Percentiles rank a stretch among this genome's conserved stretches.
These are phyloP conservation scores for Sebastolobus alascanus DNA, from an alignment of 2,797 vertebrate species.

Conservation along the genomic window DNA sequence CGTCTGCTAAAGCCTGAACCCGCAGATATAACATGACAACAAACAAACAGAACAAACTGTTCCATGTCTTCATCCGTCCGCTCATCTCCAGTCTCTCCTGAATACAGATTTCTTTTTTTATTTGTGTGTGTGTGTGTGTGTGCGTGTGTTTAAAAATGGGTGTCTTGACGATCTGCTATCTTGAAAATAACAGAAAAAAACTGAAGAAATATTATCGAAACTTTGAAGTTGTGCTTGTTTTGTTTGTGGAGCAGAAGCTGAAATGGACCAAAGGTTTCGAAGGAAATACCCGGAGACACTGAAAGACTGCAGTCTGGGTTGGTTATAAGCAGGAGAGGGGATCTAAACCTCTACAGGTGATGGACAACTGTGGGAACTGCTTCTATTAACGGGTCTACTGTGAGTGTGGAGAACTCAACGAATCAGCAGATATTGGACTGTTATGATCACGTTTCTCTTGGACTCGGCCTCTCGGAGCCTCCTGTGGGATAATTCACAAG, in stretches of 20 bases:
- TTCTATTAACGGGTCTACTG: slow-evolving; percentile 7
- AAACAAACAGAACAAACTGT: slow-evolving; percentile 24
- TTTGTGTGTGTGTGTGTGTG: slow-evolving; percentile 69
- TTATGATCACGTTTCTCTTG: slow-evolving; percentile 5
- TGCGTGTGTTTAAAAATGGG: slow-evolving; percentile 74
- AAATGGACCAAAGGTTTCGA: slow-evolving; percentile 27
- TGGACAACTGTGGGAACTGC: not conserved
- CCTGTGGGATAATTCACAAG: slow-evolving; percentile 14
- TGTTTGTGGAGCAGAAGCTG: slow-evolving; percentile 45
- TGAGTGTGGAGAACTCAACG: slow-evolving; percentile 7
- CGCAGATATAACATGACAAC: slow-evolving; percentile 21
- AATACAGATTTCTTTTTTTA: slow-evolving; percentile 48
- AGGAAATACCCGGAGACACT: not conserved
- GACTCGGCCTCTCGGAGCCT: slow-evolving; percentile 4
- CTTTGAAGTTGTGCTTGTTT: slow-evolving; percentile 67
- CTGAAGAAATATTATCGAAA: slow-evolving; percentile 59
- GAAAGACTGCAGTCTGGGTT: slow-evolving; percentile 20
- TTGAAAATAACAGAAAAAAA: slow-evolving; percentile 72
- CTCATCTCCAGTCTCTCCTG: slow-evolving; percentile 62
- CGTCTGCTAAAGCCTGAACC: slow-evolving; percentile 97
- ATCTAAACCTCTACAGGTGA: not conserved
- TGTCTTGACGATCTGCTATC: slow-evolving; percentile 75
- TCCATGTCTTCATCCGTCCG: slow-evolving; percentile 52
- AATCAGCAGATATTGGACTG: not conserved
- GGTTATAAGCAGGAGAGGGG: not conserved